Evolutionary conservation across 2,797 vertebrate species (phyloP).

Genomic region (Vireo griseus): DNA sequence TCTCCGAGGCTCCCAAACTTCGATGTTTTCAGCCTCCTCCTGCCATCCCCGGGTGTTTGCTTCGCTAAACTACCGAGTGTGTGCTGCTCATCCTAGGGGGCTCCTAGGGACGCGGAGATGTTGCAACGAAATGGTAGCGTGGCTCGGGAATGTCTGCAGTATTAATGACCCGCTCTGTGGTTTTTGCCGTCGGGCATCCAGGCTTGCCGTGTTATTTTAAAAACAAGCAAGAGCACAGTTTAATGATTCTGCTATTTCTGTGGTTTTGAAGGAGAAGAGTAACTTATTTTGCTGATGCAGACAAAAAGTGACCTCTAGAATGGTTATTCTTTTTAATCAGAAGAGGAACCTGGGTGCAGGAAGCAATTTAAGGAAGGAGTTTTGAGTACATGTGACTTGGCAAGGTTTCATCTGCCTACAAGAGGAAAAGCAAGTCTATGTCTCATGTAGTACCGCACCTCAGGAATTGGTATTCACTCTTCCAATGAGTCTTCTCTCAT

Average conservation of each 20-base stretch:
- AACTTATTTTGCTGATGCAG: not conserved
- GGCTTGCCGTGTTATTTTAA: not conserved
- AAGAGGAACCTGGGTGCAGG: not conserved
- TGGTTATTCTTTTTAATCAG: rapidly evolving
- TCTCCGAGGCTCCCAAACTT: not conserved
- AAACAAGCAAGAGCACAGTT: not conserved
- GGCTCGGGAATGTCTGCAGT: not conserved
- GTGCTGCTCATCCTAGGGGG: not conserved
- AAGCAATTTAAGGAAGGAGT: not conserved
- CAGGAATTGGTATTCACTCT: not conserved
- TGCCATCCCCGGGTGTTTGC: not conserved
- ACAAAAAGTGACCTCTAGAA: not conserved
- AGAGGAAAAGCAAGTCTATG: not conserved
- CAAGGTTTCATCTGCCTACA: not conserved
- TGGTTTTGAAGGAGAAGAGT: not conserved
- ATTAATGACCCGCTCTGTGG: not conserved
- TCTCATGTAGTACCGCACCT: rapidly evolving
- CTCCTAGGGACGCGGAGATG: not conserved
- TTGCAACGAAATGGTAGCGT: rapidly evolving
- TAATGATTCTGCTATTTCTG: not conserved
- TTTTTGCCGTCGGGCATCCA: not conserved
- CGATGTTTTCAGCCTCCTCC: not conserved
- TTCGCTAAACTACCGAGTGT: not conserved
- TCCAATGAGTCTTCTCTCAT: not conserved
- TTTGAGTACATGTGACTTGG: not conserved